Evolutionary conservation across 2,888 invertebrate species (phyloP), one percentile per base, ranked within the genome.

Genomic region (Melitaea athalia): DNA sequence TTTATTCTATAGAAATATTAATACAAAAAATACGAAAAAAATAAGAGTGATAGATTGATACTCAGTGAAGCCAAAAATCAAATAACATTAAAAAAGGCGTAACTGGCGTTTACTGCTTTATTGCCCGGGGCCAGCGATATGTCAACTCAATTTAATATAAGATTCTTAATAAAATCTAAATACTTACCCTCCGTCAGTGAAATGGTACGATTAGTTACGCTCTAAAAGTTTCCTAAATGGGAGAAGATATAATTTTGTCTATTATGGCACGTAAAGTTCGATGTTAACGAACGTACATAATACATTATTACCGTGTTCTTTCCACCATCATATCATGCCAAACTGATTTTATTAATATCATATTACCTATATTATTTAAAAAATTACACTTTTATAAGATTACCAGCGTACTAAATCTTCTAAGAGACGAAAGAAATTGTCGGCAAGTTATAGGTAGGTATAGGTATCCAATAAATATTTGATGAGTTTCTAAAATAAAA

Each of bases 171-270:
- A 17, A 64, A 59, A 59, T 64, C 59, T 64, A 50, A 64, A 59
- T 59, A 42, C 50, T 49, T 15, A 64, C 57, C 24, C 24, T 52
- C 52, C 52, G 24, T 24, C 42, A 31, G 42, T 12, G 50, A 49
- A 59, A 38, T 38, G 59, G 59, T 42, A 31, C 31, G 38, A 64
- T 64, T 64, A 64, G 42, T 59, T 49, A 64, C 59, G 64, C 50
- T 64, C 64, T 52, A 64, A 59, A 64, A 64, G 49, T 59, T 64
- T n/a, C 33, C 57, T 12, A 50, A 64, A 64, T 64, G 50, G 59
- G 45, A 50, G 59, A 50, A 33, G 59, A 64, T 47, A 50, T 52
- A 52, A 52, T 31, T 50, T 50, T 64, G n/a, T 6, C 47, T 49
- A 49, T 49, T 59, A 38, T 17, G 17, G 47, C 42, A 47, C 49